Percentiles rank a stretch among this genome's conserved stretches.
phyloP scores from a whole-genome alignment of 1,140 invertebrate species.

The Akabosia matsudoensis region DNA sequence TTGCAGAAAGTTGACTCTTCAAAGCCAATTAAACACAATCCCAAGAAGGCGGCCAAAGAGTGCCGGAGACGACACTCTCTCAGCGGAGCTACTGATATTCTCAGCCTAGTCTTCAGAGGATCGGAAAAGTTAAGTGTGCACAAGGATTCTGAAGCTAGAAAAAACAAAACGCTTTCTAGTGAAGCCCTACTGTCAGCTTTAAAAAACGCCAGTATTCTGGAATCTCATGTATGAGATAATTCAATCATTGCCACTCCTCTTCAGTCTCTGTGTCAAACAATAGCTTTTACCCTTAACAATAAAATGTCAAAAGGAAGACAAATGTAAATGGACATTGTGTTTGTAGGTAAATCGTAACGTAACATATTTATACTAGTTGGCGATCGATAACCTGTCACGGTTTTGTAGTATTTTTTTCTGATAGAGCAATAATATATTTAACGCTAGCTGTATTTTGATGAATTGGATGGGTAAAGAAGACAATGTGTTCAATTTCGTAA shows the following conservation, averaged over 20 bases:
- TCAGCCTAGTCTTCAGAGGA: constrained; percentile 29
- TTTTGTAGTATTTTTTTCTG: too few species aligned
- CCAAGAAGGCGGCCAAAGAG: constrained; percentile 35
- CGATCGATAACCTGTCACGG: too few species aligned
- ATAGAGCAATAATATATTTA: neutral
- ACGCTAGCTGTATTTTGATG: neutral
- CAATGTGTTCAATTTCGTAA: constrained; percentile 9
- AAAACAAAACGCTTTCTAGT: constrained; percentile 15
- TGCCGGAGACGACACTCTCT: constrained; percentile 42
- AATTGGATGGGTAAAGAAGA: too few species aligned
- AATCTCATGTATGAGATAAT: constrained; percentile 6
- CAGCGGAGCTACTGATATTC: constrained; percentile 42
- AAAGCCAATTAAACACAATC: constrained; percentile 33
- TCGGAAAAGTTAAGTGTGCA: constrained; percentile 16
- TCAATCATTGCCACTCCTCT: neutral
- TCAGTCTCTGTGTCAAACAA: neutral
- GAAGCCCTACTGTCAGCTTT: constrained; percentile 8
- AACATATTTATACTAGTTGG: too few species aligned
- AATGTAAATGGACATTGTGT: neutral
- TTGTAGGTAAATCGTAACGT: too few species aligned
- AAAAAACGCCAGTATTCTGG: constrained; percentile 16
- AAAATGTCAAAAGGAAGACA: neutral
- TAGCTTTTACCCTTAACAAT: neutral
- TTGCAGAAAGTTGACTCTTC: neutral
- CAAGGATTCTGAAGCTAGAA: neutral